phyloP scores from a whole-genome alignment of 2,113 vertebrate species.

The Ibidorhyncha struthersii region DNA sequence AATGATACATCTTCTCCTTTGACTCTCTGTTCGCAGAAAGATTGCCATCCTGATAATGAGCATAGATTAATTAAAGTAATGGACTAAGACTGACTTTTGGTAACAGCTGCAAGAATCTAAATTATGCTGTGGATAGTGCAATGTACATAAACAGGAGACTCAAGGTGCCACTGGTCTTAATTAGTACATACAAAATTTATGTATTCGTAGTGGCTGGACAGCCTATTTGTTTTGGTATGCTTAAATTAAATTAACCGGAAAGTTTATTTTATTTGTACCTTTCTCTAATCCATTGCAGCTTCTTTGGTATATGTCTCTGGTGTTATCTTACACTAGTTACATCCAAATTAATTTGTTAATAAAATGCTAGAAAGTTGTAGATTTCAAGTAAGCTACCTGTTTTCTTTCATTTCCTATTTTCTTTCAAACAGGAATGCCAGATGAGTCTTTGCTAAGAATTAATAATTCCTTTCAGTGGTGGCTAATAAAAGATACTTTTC shows the following conservation, averaged over 20 bases:
- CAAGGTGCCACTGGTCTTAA: background rate
- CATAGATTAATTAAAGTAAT: slow-evolving; percentile 43
- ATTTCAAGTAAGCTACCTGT: background rate
- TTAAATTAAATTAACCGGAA: background rate
- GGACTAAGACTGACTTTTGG: background rate
- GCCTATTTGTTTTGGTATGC: background rate
- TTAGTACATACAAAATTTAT: background rate
- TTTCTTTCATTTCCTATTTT: background rate
- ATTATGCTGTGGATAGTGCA: background rate
- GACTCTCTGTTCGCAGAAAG: slow-evolving; percentile 13
- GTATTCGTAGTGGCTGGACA: background rate
- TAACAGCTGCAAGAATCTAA: slow-evolving; percentile 13
- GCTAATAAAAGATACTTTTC: background rate
- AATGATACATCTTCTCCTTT: slow-evolving; percentile 34
- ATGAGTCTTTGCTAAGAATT: background rate
- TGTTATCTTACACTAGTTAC: background rate
- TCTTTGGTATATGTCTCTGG: background rate
- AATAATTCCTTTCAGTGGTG: background rate
- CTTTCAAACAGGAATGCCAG: background rate
- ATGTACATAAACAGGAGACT: background rate
- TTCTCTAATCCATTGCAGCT: background rate
- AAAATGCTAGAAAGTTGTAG: background rate
- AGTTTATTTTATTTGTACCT: background rate
- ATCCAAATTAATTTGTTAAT: background rate
- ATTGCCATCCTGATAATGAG: background rate